These are phyloP conservation scores for Bradypodion pumilum DNA, from an alignment of 2,797 vertebrate genomes.

Conservation along the genomic window DNA sequence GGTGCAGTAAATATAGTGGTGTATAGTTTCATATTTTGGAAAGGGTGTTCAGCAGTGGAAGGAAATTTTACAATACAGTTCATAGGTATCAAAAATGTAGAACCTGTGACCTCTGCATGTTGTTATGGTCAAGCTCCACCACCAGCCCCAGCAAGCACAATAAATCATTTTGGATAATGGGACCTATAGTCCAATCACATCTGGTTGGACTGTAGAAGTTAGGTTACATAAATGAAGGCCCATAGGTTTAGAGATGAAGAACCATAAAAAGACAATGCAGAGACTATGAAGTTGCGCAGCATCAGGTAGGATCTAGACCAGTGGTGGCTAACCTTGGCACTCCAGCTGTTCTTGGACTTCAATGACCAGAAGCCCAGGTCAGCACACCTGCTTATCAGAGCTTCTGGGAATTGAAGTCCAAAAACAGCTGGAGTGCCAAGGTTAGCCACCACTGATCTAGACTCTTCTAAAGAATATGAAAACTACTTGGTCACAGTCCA, in stretches of 20 bases:
- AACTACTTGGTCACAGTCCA: background rate
- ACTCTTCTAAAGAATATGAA: background rate
- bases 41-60: background rate
- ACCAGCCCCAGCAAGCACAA: background rate
- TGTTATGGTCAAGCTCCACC: background rate
- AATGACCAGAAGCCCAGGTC: no score
- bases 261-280: no score
- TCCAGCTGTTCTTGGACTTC: no score
- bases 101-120: background rate
- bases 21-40: background rate
- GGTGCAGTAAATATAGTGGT: background rate
- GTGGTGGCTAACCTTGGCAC: no score
- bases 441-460: no score
- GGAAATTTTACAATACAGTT: background rate
- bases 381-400: no score
- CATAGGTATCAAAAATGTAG: background rate
- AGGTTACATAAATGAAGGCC: no score
- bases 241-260: background rate
- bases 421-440: no score
- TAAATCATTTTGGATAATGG: background rate
- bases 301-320: background rate
- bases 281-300: background rate
- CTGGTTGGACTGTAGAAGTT: no score
- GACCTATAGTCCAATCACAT: background rate
- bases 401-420: no score